Conservation (phyloP, 1,140 invertebrate species). For the Drosophila tropicalis region DNA sequence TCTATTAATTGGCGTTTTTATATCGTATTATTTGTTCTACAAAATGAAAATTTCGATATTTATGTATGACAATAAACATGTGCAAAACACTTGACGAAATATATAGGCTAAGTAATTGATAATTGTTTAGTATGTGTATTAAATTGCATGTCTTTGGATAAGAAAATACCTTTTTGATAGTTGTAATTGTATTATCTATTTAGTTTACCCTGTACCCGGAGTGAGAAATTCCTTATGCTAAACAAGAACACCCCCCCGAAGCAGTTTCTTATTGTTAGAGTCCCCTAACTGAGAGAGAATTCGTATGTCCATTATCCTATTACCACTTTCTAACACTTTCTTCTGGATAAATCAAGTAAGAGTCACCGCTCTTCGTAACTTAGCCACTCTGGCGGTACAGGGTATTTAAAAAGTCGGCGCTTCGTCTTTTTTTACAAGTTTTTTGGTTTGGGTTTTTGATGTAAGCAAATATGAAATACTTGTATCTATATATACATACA, state of each 20-base stretch:
- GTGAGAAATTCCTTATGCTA: no score
- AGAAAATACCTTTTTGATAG: conserved; percentile 60
- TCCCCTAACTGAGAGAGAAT: no score
- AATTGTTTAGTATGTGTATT: conserved; percentile 33
- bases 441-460: conserved; percentile 51
- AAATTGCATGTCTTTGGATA: conserved; percentile 26
- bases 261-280: no score
- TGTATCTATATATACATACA: conserved; percentile 31
- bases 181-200: conserved; percentile 18
- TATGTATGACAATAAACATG: conserved; percentile 28
- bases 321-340: no score
- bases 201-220: background rate
- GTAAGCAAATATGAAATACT: conserved; percentile 31
- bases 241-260: no score
- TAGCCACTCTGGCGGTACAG: background rate
- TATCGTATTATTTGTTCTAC: conserved; percentile 42
- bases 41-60: conserved; percentile 32
- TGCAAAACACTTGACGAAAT: conserved; percentile 4
- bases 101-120: conserved; percentile 20
- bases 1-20: conserved; percentile 75
- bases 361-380: no score
- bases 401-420: background rate
- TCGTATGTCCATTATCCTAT: no score
- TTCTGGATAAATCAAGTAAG: no score
- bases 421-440: conserved; percentile 18